Evolutionary conservation across 1,140 invertebrate species (phyloP).

Genomic region (Periplaneta americana): DNA sequence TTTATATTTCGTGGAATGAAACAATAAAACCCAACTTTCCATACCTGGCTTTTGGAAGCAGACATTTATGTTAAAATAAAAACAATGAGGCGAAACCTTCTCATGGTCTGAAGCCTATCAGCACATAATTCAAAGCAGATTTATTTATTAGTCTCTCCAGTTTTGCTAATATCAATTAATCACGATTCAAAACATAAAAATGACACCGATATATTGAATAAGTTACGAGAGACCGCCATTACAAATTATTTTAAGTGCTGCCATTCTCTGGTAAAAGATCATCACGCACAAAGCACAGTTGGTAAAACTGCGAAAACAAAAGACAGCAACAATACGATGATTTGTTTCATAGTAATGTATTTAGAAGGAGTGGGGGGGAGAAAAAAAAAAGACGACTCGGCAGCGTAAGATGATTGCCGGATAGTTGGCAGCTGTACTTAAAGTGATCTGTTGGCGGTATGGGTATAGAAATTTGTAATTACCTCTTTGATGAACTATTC

Average conservation of each 20-base stretch:
- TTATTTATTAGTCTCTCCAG: no score
- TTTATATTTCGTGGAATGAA: no score
- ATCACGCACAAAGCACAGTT: neutral
- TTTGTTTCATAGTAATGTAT: neutral
- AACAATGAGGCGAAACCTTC: no score
- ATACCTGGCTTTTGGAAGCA: no score
- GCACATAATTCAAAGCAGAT: no score
- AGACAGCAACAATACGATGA: neutral
- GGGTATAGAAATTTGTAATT: neutral
- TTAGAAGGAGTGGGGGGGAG: neutral
- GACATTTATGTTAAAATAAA: no score
- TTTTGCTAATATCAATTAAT: no score
- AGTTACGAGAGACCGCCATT: neutral
- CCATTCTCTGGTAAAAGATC: no score
- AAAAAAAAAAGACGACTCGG: neutral
- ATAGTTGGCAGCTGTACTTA: neutral
- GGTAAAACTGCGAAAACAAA: neutral
- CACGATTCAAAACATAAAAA: neutral
- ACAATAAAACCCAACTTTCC: no score
- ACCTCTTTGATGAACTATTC: neutral
- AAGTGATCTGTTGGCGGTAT: neutral
- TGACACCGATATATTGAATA: neutral
- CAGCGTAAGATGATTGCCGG: neutral
- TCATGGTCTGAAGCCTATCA: no score
- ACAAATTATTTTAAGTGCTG: neutral